Base-by-base conservation (phyloP, 2,797 vertebrate species). In the Catamblyrhynchus diadema region DNA sequence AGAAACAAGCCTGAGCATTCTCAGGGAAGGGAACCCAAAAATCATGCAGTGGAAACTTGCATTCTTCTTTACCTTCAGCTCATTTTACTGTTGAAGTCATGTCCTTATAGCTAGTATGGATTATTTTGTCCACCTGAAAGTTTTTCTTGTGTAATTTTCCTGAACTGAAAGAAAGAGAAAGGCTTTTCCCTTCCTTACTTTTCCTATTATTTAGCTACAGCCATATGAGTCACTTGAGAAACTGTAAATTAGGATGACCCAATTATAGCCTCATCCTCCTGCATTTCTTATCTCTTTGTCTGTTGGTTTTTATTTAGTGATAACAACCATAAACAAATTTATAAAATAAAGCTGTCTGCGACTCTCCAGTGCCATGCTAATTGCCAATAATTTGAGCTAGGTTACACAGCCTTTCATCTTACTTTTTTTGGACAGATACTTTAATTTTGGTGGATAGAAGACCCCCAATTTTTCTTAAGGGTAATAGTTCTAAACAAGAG, bases 31-130 rank as follows among this genome's bases (percentile, higher is more conserved):
- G 11, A 85, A 71, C 17, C 6, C 16, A 28, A 73, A 94, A 81
- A 25, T 9, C 14, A 41, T 5, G 12, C 5, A 33, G 3, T 41
- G 27, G 20, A 83, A 75, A 28, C 9, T 47, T 82, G 6, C 10
- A 18, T 45, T 47, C 11, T 33, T 74, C 45, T 39, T 33, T 22
- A 37, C 18, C 14, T 61, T 20, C 3, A 12, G 33, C 8, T 57
- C 27, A 4, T 37, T 66, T 77, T 70, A 15, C 12, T 45, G 8
- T 23, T 25, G 4, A 72, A 73, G 14, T 39, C 4, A 4, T 18
- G 33, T 33, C 35, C 22, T 35, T 25, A 20, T 6, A 45, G 7
- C 4, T 71, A 0, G 0, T 16, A 60, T 13, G 25, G 50, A 53
- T 41, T 44, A 57, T 42, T 73, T 61, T 35, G 22, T 27, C 21